These are phyloP conservation scores for Nemotelus nigrinus DNA, from an alignment of 2,888 invertebrate species.

Conservation along the genomic window DNA sequence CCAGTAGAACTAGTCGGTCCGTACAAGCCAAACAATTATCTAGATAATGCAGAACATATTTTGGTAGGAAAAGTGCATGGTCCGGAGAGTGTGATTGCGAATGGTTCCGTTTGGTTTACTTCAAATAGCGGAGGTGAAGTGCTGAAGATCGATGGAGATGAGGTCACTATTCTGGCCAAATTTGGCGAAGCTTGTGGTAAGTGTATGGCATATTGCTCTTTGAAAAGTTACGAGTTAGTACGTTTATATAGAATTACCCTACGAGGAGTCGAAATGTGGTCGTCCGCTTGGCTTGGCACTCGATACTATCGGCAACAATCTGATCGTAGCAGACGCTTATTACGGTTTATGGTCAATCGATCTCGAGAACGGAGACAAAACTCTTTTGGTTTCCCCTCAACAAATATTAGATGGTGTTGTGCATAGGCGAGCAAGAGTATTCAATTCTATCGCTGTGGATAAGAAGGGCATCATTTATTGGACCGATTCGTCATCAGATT, in stretches of 20 bases:
- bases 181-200: slow-evolving; percentile 81
- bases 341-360: slow-evolving; percentile 88
- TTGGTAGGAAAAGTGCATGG: slow-evolving; percentile 77
- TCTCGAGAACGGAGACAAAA: slow-evolving; percentile 75
- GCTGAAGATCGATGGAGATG: slow-evolving; percentile 75
- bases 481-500: slow-evolving; percentile 85
- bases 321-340: slow-evolving; percentile 87
- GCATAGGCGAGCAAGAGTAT: slow-evolving; percentile 69
- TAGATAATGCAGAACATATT: slow-evolving; percentile 76
- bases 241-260: slow-evolving; percentile 69
- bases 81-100: slow-evolving; percentile 79
- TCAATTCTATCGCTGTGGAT: slow-evolving; percentile 81
- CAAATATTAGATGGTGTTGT: slow-evolving; percentile 74
- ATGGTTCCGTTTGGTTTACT: slow-evolving; percentile 80
- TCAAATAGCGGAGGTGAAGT: slow-evolving; percentile 83
- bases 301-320: slow-evolving; percentile 73
- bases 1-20: slow-evolving; percentile 70
- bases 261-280: slow-evolving; percentile 87
- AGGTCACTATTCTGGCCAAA: slow-evolving; percentile 76
- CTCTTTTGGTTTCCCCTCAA: slow-evolving; percentile 72
- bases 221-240: neutral
- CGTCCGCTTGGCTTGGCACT: slow-evolving; percentile 89
- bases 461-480: slow-evolving; percentile 88
- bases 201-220: neutral
- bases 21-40: slow-evolving; percentile 70